phyloP scores from a whole-genome alignment of 1,140 invertebrate species.

The Drosophila persimilis region DNA sequence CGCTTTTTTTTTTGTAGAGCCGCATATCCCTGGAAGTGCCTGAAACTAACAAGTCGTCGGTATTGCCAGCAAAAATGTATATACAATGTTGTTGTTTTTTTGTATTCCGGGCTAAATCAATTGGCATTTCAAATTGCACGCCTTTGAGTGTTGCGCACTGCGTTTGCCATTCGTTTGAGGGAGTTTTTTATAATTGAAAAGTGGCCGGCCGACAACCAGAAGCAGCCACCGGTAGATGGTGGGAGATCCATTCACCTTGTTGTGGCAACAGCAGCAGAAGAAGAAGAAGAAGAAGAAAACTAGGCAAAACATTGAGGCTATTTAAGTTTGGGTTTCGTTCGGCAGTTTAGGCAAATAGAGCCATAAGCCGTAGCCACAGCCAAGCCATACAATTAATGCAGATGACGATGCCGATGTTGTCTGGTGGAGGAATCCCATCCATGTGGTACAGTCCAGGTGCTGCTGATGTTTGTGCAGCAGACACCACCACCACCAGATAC shows the following conservation, averaged over 20 bases:
- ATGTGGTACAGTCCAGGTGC: slow-evolving; percentile 31
- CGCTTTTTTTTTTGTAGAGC: slow-evolving; percentile 19
- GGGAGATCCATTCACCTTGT: slow-evolving; percentile 2
- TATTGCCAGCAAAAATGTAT: slow-evolving; percentile 37
- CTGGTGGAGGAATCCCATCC: slow-evolving; percentile 27
- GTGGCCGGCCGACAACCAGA: slow-evolving; percentile 32
- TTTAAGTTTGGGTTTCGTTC: slow-evolving; percentile 52
- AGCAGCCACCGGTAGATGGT: not conserved
- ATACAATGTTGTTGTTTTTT: slow-evolving; percentile 23
- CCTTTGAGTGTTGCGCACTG: slow-evolving; percentile 62
- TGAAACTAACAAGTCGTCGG: slow-evolving; percentile 41
- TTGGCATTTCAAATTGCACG: slow-evolving; percentile 79
- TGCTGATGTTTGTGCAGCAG: slow-evolving; percentile 14
- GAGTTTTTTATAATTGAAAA: slow-evolving; percentile 74
- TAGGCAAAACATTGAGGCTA: slow-evolving; percentile 23
- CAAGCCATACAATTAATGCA: slow-evolving; percentile 70
- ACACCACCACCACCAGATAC: slow-evolving; percentile 28
- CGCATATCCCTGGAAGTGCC: slow-evolving; percentile 11
- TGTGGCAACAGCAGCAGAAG: not conserved
- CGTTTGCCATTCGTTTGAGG: slow-evolving; percentile 54
- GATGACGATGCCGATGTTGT: slow-evolving; percentile 42
- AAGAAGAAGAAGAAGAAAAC: not conserved
- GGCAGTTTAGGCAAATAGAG: slow-evolving; percentile 61
- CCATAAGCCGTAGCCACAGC: slow-evolving; percentile 18
- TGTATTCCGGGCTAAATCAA: slow-evolving; percentile 67